Conservation (phyloP, 2,113 vertebrate species). For the Mobula hypostoma region DNA sequence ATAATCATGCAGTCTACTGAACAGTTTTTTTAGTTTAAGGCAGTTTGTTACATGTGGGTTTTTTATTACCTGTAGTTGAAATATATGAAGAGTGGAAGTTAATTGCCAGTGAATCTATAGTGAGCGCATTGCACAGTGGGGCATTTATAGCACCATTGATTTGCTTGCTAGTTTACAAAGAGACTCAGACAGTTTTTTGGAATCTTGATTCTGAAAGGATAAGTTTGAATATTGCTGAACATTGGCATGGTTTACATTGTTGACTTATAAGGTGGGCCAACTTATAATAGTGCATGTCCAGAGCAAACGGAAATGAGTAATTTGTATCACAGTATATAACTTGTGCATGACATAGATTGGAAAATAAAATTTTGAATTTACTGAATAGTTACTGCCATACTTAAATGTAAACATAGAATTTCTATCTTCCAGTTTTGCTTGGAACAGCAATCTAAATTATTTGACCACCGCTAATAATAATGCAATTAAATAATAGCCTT, state of each 20-base stretch:
- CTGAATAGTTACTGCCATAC: neutral
- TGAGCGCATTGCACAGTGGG: conserved; percentile 30
- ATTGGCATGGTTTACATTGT: neutral
- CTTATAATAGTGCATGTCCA: neutral
- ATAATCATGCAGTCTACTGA: neutral
- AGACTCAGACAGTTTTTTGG: neutral
- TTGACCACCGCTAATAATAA: conserved; percentile 23
- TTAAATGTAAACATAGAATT: neutral
- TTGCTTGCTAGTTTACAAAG: conserved; percentile 20
- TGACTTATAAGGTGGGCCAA: neutral
- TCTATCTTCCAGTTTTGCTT: neutral
- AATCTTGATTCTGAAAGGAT: neutral
- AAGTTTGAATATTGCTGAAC: neutral
- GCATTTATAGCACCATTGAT: conserved; percentile 24
- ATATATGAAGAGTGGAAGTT: conserved; percentile 16
- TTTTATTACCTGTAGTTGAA: conserved; percentile 28
- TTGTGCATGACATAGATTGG: neutral
- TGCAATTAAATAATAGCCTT: conserved; percentile 30
- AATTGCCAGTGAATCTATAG: conserved; percentile 35
- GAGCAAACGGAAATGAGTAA: neutral
- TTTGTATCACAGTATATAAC: neutral
- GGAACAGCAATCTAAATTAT: conserved; percentile 7
- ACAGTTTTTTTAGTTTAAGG: neutral
- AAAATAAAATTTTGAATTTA: neutral
- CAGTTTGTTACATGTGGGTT: conserved; percentile 11